Base-by-base conservation (phyloP, 2,113 vertebrate genomes). In the Archocentrus centrarchus region DNA sequence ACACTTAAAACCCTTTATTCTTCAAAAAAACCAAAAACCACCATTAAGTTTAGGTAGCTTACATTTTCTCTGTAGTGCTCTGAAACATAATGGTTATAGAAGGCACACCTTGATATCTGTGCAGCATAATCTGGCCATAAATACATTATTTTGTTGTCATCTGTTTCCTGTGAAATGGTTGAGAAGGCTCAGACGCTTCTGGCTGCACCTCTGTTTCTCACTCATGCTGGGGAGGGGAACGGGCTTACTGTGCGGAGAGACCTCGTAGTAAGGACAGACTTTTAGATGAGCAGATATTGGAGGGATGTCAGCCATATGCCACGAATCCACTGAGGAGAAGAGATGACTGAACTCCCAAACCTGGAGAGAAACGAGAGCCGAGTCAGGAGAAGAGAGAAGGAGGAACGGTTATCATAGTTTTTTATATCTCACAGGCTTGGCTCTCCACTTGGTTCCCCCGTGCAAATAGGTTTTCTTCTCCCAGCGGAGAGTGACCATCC, bases 401-500 rank as follows among this genome's bases (percentile, higher is more conserved):
- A 14, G 27, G 7, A 53, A 80, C 1, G 35, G 3, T 9, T 53
- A 50, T 15, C 6, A 96, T 70, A 97, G 93, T 41, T 58, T 41
- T 39, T 2, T 27, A 20, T 59, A 30, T 87, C 93, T 94, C 41
- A 94, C 93, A 61, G 86, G 91, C 82, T 86, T 92, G 37, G 90
- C 85, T 27, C 59, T 98, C 98, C 98, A 99, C 0, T 95, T 96
- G 66, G 94, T 89, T 73, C 95, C 90, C 1, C 97, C 97, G 0
- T 97, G 96, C 20, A 96, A 96, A 91, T 96, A 96, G 20, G 85
- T 95, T 89, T 93, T 97, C 90, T 95, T 99, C 91, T 96, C 97
- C 98, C 98, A 99, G 39, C 89, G 86, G 20, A 99, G 94, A 18
- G 96, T 95, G 79, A 99, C 98, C 97, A 99, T 99, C 81, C 98